A percentile compares a stretch with the other conserved stretches of the same genome.
Conservation (phyloP, 2,113 vertebrate genomes). For the Ammodytes marinus region DNA sequence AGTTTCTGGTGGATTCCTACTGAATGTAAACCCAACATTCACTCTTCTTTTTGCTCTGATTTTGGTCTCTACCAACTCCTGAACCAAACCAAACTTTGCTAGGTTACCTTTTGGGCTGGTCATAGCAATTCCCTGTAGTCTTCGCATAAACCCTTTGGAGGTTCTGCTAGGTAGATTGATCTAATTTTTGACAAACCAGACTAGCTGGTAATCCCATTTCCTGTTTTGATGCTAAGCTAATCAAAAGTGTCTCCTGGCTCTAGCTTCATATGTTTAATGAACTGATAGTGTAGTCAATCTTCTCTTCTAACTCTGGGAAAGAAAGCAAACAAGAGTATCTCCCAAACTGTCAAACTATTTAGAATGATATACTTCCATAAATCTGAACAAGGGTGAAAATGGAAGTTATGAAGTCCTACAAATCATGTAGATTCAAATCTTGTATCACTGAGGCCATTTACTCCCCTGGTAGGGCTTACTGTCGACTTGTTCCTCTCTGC, state of each 20-base stretch:
- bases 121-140: neutral
- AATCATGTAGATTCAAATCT: neutral
- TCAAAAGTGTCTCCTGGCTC: neutral
- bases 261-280: neutral
- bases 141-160: neutral
- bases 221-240: neutral
- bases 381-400: no score
- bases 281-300: neutral
- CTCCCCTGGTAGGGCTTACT: neutral
- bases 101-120: neutral
- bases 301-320: no score
- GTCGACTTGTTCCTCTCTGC: slow-evolving; percentile 12
- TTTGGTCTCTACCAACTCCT: neutral
- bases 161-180: neutral
- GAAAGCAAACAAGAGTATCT: neutral
- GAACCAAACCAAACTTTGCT: neutral
- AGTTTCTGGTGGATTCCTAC: no score
- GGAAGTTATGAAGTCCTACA: no score
- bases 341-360: neutral
- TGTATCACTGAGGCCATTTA: neutral
- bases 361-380: neutral
- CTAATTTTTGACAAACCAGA: neutral
- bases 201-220: neutral
- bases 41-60: neutral
- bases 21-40: no score